Conservation (phyloP, 1,140 invertebrate genomes). For the Popillia japonica region DNA sequence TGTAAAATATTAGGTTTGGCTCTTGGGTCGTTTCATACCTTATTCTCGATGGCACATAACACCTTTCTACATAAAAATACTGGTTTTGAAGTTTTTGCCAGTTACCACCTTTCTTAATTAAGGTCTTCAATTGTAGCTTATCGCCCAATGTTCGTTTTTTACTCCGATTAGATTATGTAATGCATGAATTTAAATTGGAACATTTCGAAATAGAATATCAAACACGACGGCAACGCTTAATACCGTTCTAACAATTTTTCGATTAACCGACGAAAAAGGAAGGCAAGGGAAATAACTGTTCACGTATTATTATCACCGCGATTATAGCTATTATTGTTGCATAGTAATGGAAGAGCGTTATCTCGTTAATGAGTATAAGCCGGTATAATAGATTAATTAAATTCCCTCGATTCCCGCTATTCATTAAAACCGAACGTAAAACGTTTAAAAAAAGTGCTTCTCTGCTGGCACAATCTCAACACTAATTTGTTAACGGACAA, state of each 20-base stretch:
- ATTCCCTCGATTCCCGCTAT: conserved; percentile 23
- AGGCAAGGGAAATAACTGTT: not conserved
- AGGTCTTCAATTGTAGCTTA: no score
- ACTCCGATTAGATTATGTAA: no score
- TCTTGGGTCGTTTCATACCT: no score
- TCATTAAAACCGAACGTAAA: conserved; percentile 3
- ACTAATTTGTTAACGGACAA: conserved; percentile 17
- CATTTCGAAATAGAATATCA: not conserved
- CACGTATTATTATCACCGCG: conserved; percentile 1
- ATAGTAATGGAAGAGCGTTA: not conserved
- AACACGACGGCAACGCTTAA: not conserved
- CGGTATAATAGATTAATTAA: conserved; percentile 14
- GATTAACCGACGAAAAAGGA: conserved; percentile 18
- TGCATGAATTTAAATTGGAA: no score
- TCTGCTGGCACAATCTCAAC: not conserved
- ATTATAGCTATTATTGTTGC: conserved; percentile 18
- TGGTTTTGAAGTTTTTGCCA: no score
- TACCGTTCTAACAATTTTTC: not conserved
- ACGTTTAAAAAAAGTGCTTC: not conserved
- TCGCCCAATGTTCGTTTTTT: no score
- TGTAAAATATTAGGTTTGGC: no score
- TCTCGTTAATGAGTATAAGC: not conserved
- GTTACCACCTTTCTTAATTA: no score
- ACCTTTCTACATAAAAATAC: no score
- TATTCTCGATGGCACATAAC: no score